These are phyloP conservation scores for Drosophila gunungcola DNA, from an alignment of 1,140 invertebrate genomes.

Conservation along the genomic window DNA sequence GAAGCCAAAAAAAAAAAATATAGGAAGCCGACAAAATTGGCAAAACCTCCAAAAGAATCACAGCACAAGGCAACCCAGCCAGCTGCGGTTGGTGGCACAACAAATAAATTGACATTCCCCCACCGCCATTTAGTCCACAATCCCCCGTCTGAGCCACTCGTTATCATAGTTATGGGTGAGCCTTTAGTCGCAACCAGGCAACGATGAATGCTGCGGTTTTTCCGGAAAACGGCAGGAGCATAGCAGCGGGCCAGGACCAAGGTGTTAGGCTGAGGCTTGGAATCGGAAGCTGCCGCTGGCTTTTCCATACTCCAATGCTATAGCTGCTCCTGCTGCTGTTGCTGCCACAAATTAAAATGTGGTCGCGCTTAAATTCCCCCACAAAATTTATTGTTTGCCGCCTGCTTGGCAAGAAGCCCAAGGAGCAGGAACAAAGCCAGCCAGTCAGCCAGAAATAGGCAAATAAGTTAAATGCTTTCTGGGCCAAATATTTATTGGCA, in stretches of 20 bases:
- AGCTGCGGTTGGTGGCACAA: constrained; percentile 61
- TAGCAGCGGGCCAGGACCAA: constrained; percentile 18
- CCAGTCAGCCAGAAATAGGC: constrained; percentile 54
- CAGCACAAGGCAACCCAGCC: constrained; percentile 42
- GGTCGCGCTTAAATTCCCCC: constrained; percentile 66
- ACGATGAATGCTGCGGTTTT: constrained; percentile 75
- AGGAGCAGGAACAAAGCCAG: constrained; percentile 42
- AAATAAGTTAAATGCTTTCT: constrained; percentile 76
- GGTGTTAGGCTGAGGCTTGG: constrained; percentile 52
- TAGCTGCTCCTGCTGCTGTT: constrained; percentile 23
- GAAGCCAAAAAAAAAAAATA: constrained; percentile 8
- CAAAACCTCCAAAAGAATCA: constrained; percentile 66
- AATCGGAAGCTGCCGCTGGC: constrained; percentile 22
- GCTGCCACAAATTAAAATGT: constrained; percentile 80
- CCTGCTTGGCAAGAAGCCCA: constrained; percentile 46
- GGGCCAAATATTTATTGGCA: constrained; percentile 59
- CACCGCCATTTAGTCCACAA: constrained; percentile 2
- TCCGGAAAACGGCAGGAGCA: constrained; percentile 3
- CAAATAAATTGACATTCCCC: constrained; percentile 77
- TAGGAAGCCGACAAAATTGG: constrained; percentile 77
- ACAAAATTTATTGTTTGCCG: constrained; percentile 75
- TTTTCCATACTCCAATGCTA: constrained; percentile 7
- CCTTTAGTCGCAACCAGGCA: constrained; percentile 48
- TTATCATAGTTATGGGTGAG: constrained; percentile 62
- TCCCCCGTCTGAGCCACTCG: constrained; percentile 30